Percentiles rank a stretch among this genome's conserved stretches.
Evolutionary conservation across 2,797 vertebrate genomes (phyloP).

Genomic region (Lagocephalus sceleratus): DNA sequence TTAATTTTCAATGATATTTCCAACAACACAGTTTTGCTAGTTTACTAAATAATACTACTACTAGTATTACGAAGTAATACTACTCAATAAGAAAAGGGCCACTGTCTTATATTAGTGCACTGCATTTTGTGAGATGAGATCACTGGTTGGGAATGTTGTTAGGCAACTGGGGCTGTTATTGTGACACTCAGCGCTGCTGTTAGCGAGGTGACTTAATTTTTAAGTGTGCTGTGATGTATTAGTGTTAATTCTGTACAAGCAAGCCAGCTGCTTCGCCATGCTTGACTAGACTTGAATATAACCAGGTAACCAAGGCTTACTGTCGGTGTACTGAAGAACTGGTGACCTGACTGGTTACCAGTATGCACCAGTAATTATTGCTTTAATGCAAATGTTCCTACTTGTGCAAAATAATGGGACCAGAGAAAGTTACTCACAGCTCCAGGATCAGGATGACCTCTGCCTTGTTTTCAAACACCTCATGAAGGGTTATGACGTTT

Average conservation of each 20-base stretch:
- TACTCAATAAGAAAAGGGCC: conserved; percentile 9
- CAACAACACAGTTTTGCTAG: not conserved
- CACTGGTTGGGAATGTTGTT: conserved; percentile 32
- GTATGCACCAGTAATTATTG: not conserved
- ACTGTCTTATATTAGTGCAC: not conserved
- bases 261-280: conserved; percentile 5
- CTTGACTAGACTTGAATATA: not conserved
- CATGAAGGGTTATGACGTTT: conserved; percentile 91
- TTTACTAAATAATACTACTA: too few relatives aligned
- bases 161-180: not conserved
- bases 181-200: not conserved
- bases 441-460: conserved; percentile 98
- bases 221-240: not conserved
- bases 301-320: conserved; percentile 37
- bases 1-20: not conserved
- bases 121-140: not conserved
- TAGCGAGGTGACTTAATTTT: conserved; percentile 5
- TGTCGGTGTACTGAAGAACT: not conserved
- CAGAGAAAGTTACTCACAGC: conserved; percentile 83
- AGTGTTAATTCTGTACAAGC: not conserved
- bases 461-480: conserved; percentile 94
- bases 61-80: too few relatives aligned
- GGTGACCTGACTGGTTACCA: too few relatives aligned
- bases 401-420: not conserved
- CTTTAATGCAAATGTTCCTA: not conserved